Conservation (phyloP, 2,888 invertebrate species). For the Buathra laborator region DNA sequence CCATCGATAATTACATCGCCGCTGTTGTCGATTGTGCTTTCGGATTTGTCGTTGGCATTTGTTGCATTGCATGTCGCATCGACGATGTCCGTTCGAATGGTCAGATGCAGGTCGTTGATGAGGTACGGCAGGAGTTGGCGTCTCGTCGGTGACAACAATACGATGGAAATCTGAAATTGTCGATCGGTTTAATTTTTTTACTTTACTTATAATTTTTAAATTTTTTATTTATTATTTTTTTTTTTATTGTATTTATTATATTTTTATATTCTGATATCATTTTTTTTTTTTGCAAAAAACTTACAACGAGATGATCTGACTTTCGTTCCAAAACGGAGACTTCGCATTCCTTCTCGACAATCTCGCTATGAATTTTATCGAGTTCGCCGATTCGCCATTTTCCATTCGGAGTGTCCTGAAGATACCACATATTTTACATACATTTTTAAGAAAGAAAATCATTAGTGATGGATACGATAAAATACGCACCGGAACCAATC, state of each 20-base stretch:
- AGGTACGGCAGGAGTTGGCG: constrained; percentile 34
- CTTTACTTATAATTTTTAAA: no score
- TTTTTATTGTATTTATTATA: constrained; percentile 59
- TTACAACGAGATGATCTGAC: constrained; percentile 73
- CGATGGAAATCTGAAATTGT: constrained; percentile 37
- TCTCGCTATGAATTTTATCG: constrained; percentile 87
- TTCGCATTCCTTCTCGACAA: constrained; percentile 87
- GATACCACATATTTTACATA: constrained; percentile 18
- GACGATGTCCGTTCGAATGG: background rate
- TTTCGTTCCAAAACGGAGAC: constrained; percentile 85
- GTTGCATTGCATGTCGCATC: background rate
- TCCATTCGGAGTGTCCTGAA: constrained; percentile 70
- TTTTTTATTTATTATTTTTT: background rate
- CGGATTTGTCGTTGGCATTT: constrained; percentile 20
- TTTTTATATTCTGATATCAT: background rate
- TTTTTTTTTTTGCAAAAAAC: constrained; percentile 50
- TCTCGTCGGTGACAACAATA: constrained; percentile 14
- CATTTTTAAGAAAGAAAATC: constrained; percentile 48
- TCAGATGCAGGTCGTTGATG: constrained; percentile 5
- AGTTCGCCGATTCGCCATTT: constrained; percentile 87
- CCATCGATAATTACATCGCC: constrained; percentile 41
- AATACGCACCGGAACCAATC: constrained; percentile 86
- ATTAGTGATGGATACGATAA: background rate
- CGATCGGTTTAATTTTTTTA: background rate
- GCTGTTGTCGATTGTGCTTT: background rate